These are phyloP conservation scores for Apomyelois bistriatella DNA, from an alignment of 2,888 invertebrate genomes.

Conservation along the genomic window DNA sequence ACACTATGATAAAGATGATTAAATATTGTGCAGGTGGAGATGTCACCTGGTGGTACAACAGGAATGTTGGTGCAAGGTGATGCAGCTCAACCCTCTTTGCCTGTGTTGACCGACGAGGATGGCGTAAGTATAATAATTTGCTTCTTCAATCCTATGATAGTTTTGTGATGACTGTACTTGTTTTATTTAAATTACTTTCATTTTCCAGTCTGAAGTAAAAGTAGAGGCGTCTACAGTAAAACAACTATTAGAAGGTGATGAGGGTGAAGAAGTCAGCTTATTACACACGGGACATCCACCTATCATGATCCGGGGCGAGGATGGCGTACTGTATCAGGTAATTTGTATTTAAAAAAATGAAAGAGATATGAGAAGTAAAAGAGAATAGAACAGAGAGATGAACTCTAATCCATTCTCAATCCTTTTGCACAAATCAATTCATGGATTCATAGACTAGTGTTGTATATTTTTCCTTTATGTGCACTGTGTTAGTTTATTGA, in stretches of 20 bases:
- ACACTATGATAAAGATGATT: too few relatives aligned
- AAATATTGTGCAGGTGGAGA: constrained; percentile 56
- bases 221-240: constrained; percentile 81
- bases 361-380: too few relatives aligned
- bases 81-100: constrained; percentile 66
- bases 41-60: constrained; percentile 83
- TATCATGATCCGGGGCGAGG: constrained; percentile 90
- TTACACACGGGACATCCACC: constrained; percentile 77
- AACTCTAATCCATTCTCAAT: too few relatives aligned
- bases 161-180: too few relatives aligned
- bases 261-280: constrained; percentile 60
- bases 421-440: too few relatives aligned
- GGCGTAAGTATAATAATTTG: constrained; percentile 49
- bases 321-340: constrained; percentile 89
- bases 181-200: not conserved
- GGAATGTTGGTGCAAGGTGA: constrained; percentile 79
- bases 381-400: too few relatives aligned
- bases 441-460: too few relatives aligned
- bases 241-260: constrained; percentile 70
- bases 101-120: constrained; percentile 71
- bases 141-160: not conserved
- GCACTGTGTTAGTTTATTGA: too few relatives aligned
- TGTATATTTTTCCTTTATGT: too few relatives aligned
- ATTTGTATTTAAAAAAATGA: too few relatives aligned
- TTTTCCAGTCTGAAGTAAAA: constrained; percentile 60